Evolutionary conservation across 2,113 vertebrate species (phyloP).

Genomic region (Sylvilagus bachmani): DNA sequence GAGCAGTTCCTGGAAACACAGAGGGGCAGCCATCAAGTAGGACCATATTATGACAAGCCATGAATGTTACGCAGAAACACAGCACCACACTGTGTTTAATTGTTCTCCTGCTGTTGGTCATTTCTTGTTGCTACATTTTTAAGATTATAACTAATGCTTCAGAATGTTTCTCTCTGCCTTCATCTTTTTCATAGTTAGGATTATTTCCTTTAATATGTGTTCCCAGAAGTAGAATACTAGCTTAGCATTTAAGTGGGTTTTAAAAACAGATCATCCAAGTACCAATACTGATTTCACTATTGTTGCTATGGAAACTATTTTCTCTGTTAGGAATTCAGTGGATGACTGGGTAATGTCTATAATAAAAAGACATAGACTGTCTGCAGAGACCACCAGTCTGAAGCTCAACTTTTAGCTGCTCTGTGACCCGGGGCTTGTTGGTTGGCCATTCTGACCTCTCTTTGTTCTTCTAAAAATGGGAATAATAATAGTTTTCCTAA

Average conservation of each 20-base stretch:
- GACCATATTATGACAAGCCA: background rate
- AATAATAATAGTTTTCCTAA: slow-evolving; percentile 24
- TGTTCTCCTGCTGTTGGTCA: background rate
- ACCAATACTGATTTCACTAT: slow-evolving; percentile 64
- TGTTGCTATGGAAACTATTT: slow-evolving; percentile 77
- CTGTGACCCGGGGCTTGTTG: background rate
- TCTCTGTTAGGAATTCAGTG: slow-evolving; percentile 67
- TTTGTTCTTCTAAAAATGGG: slow-evolving; percentile 15
- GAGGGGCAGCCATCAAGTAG: background rate
- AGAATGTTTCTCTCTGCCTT: slow-evolving; percentile 3
- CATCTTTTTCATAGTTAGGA: slow-evolving; percentile 28
- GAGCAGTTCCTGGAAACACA: background rate
- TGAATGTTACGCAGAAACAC: accelerated
- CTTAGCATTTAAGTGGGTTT: slow-evolving; percentile 54
- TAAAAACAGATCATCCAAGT: slow-evolving; percentile 66
- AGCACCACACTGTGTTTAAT: background rate
- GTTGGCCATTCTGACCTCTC: slow-evolving; percentile 14
- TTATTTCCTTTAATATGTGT: slow-evolving; percentile 45
- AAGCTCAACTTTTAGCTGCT: slow-evolving; percentile 25
- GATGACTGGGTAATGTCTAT: slow-evolving; percentile 38
- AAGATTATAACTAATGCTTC: background rate
- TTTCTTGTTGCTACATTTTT: background rate
- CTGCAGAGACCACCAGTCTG: background rate
- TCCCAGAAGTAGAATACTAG: slow-evolving; percentile 57
- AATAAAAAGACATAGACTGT: background rate